phyloP scores from a whole-genome alignment of 2,113 vertebrate genomes.

The Lepus timidus region DNA sequence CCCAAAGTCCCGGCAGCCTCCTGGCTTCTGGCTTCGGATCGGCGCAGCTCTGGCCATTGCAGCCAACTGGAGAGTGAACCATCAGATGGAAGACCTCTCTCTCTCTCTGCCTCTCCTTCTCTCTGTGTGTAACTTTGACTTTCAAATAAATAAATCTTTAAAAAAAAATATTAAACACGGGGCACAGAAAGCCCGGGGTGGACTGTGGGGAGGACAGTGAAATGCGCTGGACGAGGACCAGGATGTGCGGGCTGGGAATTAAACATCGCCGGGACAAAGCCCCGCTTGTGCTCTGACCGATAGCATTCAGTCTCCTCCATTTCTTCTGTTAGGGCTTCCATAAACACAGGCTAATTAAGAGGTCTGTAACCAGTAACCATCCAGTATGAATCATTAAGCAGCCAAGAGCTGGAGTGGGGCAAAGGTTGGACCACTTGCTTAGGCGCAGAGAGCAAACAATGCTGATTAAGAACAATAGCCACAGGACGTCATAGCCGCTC shows the following conservation, averaged over 20 bases:
- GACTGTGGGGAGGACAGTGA: not conserved
- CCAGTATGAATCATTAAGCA: not conserved
- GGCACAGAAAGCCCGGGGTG: not conserved
- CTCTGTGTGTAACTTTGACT: no score
- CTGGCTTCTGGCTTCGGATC: no score
- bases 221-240: not conserved
- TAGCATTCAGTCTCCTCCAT: not conserved
- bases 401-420: not conserved
- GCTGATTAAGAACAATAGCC: rapidly evolving
- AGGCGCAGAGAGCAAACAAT: not conserved
- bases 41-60: no score
- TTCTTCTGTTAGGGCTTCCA: not conserved
- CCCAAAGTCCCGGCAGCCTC: no score
- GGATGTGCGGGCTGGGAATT: not conserved
- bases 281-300: not conserved
- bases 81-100: no score
- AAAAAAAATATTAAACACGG: not conserved
- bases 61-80: no score
- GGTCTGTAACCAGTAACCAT: not conserved
- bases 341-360: not conserved
- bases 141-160: no score
- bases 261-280: not conserved
- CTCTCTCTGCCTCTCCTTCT: no score
- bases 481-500: not conserved
- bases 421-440: not conserved